These are phyloP conservation scores for Doryteuthis pealeii DNA, from an alignment of 1,140 invertebrate species.

Conservation along the genomic window DNA sequence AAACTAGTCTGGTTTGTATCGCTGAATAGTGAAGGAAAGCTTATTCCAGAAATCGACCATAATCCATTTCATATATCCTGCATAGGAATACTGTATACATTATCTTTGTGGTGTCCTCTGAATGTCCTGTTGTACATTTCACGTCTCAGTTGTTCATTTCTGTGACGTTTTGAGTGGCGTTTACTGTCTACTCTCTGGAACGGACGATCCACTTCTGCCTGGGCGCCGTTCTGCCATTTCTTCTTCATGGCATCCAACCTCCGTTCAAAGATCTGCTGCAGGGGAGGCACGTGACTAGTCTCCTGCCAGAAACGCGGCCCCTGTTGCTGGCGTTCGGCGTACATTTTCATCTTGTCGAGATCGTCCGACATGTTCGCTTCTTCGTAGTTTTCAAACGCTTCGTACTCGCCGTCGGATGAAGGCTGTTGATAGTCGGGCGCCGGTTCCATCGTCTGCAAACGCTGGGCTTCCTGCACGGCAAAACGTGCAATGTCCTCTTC, in stretches of 20 bases:
- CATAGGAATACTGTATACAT: no score
- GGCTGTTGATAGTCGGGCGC: slow-evolving; percentile 39
- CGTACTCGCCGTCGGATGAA: slow-evolving; percentile 3
- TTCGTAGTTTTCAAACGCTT: background rate
- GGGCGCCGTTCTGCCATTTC: background rate
- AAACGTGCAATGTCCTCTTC: slow-evolving; percentile 53
- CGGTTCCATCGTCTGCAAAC: slow-evolving; percentile 47
- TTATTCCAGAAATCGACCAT: no score
- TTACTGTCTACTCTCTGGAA: slow-evolving; percentile 4
- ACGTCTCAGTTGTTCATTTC: background rate
- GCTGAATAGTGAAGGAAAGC: no score
- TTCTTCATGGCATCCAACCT: background rate
- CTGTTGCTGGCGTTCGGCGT: background rate
- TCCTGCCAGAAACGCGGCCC: background rate
- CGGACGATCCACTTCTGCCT: background rate
- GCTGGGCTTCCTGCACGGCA: slow-evolving; percentile 47
- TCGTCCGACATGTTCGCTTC: background rate
- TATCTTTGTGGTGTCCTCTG: background rate
- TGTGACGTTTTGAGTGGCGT: background rate
- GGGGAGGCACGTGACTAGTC: background rate
- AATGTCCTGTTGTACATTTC: background rate
- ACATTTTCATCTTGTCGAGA: background rate
- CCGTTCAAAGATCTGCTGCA: background rate
- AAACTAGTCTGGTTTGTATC: no score
- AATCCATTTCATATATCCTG: no score